phyloP scores from a whole-genome alignment of 2,797 vertebrate genomes.

The Sebastes vulpes region DNA sequence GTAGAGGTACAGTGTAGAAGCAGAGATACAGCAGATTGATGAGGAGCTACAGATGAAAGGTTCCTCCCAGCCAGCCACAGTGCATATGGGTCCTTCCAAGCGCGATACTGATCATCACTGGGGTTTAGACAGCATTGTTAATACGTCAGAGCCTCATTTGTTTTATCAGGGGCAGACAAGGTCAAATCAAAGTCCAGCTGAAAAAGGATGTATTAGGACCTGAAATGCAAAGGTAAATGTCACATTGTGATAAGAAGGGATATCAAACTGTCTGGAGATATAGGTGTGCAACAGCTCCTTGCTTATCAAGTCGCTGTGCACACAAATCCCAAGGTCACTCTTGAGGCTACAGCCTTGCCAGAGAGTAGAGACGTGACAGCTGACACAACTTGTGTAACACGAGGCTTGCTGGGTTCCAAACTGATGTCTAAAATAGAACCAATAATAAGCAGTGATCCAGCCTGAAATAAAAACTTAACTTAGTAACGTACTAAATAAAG shows the following conservation, averaged over 20 bases:
- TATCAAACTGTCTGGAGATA: conserved; percentile 28
- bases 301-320: conserved; percentile 42
- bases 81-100: conserved; percentile 86
- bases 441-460: not conserved
- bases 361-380: not conserved
- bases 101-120: conserved; percentile 89
- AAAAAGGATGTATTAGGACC: not conserved
- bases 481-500: not conserved
- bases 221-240: conserved; percentile 30
- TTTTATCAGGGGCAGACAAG: conserved; percentile 3
- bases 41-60: conserved; percentile 31
- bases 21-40: conserved; percentile 27
- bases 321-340: conserved; percentile 44
- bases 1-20: not conserved
- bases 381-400: conserved; percentile 18
- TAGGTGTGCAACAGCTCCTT: not conserved
- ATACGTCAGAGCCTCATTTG: not conserved
- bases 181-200: conserved; percentile 17
- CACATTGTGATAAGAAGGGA: conserved; percentile 23
- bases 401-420: not conserved
- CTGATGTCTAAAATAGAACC: not conserved
- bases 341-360: conserved; percentile 1
- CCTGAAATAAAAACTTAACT: not conserved
- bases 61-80: conserved; percentile 75
- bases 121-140: conserved; percentile 48